Evolutionary conservation across 1,140 invertebrate species (phyloP).

Genomic region (Phymorhynchus buccinoides): DNA sequence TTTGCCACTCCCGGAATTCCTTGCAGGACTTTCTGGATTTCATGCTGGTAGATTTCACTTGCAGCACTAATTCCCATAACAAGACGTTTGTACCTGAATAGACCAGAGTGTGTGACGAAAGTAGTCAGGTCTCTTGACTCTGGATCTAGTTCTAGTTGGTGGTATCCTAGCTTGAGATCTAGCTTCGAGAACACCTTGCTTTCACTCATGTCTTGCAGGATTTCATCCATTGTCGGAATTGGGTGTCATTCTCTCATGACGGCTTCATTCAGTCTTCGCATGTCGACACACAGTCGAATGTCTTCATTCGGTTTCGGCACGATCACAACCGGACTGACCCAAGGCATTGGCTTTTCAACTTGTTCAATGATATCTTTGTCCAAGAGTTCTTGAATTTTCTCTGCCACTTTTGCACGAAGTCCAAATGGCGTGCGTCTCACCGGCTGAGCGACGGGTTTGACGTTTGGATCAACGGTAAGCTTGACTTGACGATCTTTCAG

Average conservation of each 20-base stretch:
- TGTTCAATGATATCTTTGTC: conserved; percentile 57
- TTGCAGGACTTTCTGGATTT: conserved; percentile 45
- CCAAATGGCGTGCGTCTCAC: conserved; percentile 12
- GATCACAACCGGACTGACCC: conserved; percentile 59
- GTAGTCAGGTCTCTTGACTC: conserved; percentile 56
- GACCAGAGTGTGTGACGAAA: conserved; percentile 52
- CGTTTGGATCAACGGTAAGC: background rate
- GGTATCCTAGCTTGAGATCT: conserved; percentile 56
- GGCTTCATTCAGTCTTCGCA: conserved; percentile 59
- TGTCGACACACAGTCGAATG: conserved; percentile 64
- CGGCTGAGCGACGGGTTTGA: conserved; percentile 15
- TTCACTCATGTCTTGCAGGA: conserved; percentile 47
- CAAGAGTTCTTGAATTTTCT: conserved; percentile 51
- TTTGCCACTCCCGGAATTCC: conserved; percentile 53
- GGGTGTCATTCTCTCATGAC: conserved; percentile 59
- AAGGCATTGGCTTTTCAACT: conserved; percentile 53
- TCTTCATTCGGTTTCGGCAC: conserved; percentile 56
- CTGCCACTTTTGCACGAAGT: conserved; percentile 30
- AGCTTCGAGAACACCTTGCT: conserved; percentile 59
- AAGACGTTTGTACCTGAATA: conserved; percentile 50
- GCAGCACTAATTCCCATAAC: conserved; percentile 52
- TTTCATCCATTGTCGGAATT: conserved; percentile 61
- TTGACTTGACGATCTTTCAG: conserved; percentile 29
- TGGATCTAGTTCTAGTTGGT: conserved; percentile 55
- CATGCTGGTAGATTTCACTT: conserved; percentile 55